phyloP scores from a whole-genome alignment of 1,140 invertebrate genomes.

The Bombus ignitus region DNA sequence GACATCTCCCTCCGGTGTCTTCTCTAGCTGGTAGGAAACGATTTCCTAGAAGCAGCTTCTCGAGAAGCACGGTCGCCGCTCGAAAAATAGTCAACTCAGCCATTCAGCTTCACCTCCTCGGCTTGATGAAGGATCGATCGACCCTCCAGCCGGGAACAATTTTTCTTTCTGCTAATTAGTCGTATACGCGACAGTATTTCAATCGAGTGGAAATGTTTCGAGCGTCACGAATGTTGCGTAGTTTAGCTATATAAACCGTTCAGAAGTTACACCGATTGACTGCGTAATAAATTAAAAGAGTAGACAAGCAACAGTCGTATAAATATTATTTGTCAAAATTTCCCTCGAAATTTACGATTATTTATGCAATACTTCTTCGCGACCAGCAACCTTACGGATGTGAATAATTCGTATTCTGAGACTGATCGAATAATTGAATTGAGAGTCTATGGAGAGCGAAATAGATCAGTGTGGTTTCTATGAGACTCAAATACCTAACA shows the following conservation, averaged over 20 bases:
- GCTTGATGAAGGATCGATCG: conserved; percentile 29
- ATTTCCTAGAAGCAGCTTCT: conserved; percentile 38
- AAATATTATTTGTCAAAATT: too few relatives aligned
- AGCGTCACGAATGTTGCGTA: neutral
- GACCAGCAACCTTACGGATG: too few relatives aligned
- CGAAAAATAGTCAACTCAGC: conserved; percentile 24
- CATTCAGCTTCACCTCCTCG: neutral
- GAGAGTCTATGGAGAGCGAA: too few relatives aligned
- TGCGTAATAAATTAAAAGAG: too few relatives aligned
- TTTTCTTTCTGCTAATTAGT: conserved; percentile 27
- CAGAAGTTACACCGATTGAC: neutral
- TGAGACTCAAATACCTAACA: too few relatives aligned
- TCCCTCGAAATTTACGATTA: too few relatives aligned
- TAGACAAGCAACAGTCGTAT: too few relatives aligned
- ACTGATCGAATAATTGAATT: too few relatives aligned
- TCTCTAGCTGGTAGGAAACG: neutral
- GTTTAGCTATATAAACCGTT: too few relatives aligned
- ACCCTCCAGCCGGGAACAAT: neutral
- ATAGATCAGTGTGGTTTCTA: too few relatives aligned
- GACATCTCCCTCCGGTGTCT: conserved; percentile 15
- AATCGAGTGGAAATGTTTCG: neutral
- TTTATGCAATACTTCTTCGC: too few relatives aligned
- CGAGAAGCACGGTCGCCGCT: neutral
- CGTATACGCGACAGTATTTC: neutral
- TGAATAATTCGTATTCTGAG: too few relatives aligned